Evolutionary conservation across 37 sponge, comb jelly and placozoan species (phyloP).

Genomic region (Ephydatia muelleri): DNA sequence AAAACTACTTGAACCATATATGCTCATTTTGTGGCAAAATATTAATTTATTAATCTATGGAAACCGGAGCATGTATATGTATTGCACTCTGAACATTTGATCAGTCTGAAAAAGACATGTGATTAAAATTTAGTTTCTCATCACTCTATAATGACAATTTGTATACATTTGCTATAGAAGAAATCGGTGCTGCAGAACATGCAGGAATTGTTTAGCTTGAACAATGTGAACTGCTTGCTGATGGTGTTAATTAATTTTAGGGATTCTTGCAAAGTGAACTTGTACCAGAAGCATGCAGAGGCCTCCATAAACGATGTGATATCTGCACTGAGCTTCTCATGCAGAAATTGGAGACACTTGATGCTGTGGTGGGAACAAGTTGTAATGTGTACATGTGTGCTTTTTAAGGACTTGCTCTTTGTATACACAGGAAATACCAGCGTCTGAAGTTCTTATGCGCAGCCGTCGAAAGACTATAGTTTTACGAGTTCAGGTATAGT

Average conservation of each 20-base stretch:
- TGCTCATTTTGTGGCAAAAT: no score
- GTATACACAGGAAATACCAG: not conserved
- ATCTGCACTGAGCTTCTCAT: conserved; percentile 37
- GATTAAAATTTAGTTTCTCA: no score
- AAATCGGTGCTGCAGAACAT: no score
- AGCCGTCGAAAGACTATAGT: not conserved
- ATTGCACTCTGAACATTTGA: no score
- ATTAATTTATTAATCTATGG: no score
- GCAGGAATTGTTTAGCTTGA: no score
- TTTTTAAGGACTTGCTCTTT: not conserved
- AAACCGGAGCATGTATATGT: no score
- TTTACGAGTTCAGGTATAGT: not conserved
- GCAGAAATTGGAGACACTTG: conserved; percentile 45
- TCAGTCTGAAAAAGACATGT: no score
- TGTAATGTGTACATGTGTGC: not conserved
- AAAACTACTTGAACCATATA: no score
- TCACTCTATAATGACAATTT: no score
- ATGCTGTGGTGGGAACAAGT: conserved; percentile 21
- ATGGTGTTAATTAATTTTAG: conserved; percentile 8
- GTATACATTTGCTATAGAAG: no score
- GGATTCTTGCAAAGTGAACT: conserved; percentile 46
- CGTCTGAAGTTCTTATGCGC: not conserved
- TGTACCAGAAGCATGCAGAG: conserved; percentile 27
- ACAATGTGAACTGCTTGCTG: no score
- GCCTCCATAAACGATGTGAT: conserved; percentile 38